Evolutionary conservation across 2,797 vertebrate species (phyloP).

Genomic region (Catostomus latipinnis): DNA sequence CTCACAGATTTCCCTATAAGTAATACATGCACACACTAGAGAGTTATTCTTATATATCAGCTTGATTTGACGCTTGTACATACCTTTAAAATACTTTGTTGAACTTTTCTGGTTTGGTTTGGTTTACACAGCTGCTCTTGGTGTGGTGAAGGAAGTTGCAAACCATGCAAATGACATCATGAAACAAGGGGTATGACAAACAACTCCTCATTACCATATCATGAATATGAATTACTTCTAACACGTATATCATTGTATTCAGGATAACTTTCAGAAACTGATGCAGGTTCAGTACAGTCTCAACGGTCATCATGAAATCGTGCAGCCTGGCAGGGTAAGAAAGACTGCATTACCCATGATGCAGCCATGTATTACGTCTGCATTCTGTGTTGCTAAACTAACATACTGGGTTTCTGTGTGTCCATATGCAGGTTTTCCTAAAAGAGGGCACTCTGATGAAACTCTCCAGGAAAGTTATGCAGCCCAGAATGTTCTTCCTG

Average conservation of each 20-base stretch:
- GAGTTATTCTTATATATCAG: not conserved
- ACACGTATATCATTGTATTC: conserved; percentile 17
- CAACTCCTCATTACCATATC: not conserved
- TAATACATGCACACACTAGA: conserved; percentile 2
- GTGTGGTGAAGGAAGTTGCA: conserved; percentile 96
- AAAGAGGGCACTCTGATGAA: conserved; percentile 99
- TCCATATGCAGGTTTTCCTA: conserved; percentile 86
- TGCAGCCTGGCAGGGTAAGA: conserved; percentile 93
- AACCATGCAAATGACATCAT: conserved; percentile 98
- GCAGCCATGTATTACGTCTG: not conserved
- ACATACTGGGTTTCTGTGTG: not conserved
- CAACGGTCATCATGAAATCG: conserved; percentile 96
- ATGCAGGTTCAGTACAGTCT: conserved; percentile 98
- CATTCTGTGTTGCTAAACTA: not conserved
- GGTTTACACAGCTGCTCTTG: conserved; percentile 85
- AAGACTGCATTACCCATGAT: not conserved
- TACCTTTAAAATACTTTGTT: no score
- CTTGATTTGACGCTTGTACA: no score
- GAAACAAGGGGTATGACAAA: conserved; percentile 90
- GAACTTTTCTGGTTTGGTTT: not conserved
- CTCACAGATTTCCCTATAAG: not conserved
- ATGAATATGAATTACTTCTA: not conserved
- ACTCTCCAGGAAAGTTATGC: conserved; percentile 97
- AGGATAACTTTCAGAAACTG: conserved; percentile 99
- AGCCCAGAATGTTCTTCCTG: conserved; percentile 97